Evolutionary conservation across 2,113 vertebrate genomes (phyloP).

Genomic region (Paracanthobrama guichenoti): DNA sequence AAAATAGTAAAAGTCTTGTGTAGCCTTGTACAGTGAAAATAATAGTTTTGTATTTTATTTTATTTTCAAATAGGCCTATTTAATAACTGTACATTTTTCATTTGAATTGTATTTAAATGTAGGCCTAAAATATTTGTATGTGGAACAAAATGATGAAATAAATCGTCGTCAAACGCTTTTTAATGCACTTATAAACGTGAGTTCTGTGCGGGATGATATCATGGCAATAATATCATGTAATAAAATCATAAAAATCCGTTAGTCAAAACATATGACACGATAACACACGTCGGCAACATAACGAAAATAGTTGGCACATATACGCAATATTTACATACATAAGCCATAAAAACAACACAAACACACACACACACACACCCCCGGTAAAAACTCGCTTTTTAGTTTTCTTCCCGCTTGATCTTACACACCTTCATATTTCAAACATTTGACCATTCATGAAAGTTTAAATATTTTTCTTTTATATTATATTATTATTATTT

Average conservation of each 20-base stretch:
- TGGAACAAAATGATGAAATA: not conserved
- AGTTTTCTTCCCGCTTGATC: not conserved
- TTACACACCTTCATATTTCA: not conserved
- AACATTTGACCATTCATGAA: not conserved
- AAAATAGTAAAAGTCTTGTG: not conserved
- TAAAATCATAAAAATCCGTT: not conserved
- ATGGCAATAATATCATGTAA: not conserved
- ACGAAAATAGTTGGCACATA: conserved; percentile 12
- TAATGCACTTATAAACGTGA: not conserved
- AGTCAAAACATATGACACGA: not conserved
- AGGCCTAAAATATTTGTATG: not conserved
- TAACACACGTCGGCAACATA: not conserved
- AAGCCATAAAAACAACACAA: not conserved
- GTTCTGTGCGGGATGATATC: not conserved
- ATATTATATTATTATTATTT: not conserved
- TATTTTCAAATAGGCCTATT: not conserved
- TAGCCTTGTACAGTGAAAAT: not conserved
- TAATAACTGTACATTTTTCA: not conserved
- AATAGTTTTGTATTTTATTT: not conserved
- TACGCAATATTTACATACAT: not conserved
- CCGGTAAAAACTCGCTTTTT: not conserved
- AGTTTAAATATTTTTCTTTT: not conserved
- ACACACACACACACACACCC: not conserved
- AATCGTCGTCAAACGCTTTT: not conserved
- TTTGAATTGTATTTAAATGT: not conserved